phyloP scores from a whole-genome alignment of 30 jellyfish, hydroid and myxozoan genomes.

The Aurelia sp. region DNA sequence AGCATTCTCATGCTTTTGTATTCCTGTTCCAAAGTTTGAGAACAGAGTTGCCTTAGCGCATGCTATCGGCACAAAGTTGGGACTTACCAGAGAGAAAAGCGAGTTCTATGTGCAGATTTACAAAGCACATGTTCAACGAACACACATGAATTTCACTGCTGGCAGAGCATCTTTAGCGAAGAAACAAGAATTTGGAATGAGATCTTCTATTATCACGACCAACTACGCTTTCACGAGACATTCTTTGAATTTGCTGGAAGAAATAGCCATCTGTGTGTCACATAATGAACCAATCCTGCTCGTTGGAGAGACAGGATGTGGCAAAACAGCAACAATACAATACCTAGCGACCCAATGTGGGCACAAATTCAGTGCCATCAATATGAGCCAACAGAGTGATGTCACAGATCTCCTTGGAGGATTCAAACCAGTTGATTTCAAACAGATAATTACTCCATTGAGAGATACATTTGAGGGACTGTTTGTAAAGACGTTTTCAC shows the following conservation, averaged over 20 bases:
- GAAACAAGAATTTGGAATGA: not conserved
- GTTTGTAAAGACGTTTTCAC: constrained; percentile 83
- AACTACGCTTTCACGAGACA: constrained; percentile 85
- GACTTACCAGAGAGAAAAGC: constrained; percentile 72
- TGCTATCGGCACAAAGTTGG: constrained; percentile 87
- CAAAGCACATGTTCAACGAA: constrained; percentile 70
- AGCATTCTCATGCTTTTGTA: constrained; percentile 90
- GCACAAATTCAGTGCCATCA: constrained; percentile 79
- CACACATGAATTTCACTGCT: constrained; percentile 49
- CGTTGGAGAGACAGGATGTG: constrained; percentile 99
- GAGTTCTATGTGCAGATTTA: constrained; percentile 60
- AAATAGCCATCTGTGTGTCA: constrained; percentile 75
- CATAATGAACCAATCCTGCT: constrained; percentile 90
- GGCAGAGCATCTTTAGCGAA: constrained; percentile 72
- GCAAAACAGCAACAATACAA: constrained; percentile 96
- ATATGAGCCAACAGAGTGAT: constrained; percentile 98
- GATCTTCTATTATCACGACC: not conserved
- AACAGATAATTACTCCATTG: constrained; percentile 64
- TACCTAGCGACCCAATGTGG: constrained; percentile 92
- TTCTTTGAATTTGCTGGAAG: constrained; percentile 75
- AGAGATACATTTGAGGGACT: constrained; percentile 70
- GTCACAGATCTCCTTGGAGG: constrained; percentile 97
- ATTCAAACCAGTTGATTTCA: constrained; percentile 85
- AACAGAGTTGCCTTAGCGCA: constrained; percentile 60
- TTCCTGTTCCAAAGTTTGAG: constrained; percentile 55